Percentiles rank a stretch among this genome's conserved stretches.
These are phyloP conservation scores for Dipodomys stephensi DNA, from an alignment of 2,113 vertebrate species.

Conservation along the genomic window DNA sequence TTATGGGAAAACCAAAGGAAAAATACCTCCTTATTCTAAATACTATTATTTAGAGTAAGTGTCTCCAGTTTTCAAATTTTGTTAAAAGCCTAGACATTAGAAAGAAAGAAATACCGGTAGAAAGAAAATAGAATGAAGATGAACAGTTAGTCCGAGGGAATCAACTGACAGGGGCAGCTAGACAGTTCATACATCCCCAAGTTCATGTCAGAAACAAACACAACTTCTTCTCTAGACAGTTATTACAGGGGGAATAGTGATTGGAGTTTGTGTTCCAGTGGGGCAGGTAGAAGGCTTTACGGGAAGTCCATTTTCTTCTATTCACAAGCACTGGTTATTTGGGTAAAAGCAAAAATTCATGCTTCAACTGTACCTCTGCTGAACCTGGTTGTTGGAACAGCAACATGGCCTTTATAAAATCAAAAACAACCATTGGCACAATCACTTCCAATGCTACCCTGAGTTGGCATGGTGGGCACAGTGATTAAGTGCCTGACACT, in stretches of 20 bases:
- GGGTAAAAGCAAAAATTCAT: not conserved
- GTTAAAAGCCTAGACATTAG: not conserved
- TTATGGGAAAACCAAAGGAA: not conserved
- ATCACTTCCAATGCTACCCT: not conserved
- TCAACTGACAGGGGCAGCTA: not conserved
- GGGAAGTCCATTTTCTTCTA: not conserved
- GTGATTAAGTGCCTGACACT: fast-evolving
- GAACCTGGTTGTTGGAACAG: too few species aligned
- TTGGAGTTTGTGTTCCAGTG: not conserved
- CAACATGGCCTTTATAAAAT: fast-evolving
- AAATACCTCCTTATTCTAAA: not conserved
- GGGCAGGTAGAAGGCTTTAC: not conserved
- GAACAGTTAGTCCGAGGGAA: not conserved
- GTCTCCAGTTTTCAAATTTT: not conserved
- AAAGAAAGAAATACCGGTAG: not conserved
- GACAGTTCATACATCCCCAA: fast-evolving
- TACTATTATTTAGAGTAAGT: not conserved
- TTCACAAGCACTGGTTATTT: not conserved
- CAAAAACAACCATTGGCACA: not conserved
- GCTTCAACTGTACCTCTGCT: not conserved
- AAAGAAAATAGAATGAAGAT: not conserved
- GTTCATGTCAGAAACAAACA: not conserved
- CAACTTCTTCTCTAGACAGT: not conserved
- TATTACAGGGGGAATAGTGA: not conserved
- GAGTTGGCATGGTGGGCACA: fast-evolving